These are phyloP conservation scores for Dryomyza anilis DNA, from an alignment of 2,888 invertebrate species.

Conservation along the genomic window DNA sequence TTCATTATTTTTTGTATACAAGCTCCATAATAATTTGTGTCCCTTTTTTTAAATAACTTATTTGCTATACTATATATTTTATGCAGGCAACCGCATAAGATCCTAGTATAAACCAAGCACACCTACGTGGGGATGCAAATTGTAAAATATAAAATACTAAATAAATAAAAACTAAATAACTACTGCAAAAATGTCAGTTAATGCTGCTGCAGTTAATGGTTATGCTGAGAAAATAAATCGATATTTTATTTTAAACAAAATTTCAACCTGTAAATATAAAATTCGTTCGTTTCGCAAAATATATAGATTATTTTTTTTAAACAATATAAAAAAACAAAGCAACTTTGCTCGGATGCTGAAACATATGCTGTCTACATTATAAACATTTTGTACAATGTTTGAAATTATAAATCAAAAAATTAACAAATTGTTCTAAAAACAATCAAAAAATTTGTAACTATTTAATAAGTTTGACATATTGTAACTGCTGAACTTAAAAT, in stretches of 20 bases:
- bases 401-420: not conserved
- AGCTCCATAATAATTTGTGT: not conserved
- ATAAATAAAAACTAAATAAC: no score
- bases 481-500: conserved; percentile 21
- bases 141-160: conserved; percentile 21
- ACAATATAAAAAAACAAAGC: conserved; percentile 13
- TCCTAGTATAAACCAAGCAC: conserved; percentile 38
- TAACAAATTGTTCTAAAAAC: not conserved
- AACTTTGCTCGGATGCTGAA: conserved; percentile 51
- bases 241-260: conserved; percentile 46
- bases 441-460: conserved; percentile 8
- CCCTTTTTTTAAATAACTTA: not conserved
- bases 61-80: no score
- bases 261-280: conserved; percentile 22
- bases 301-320: conserved; percentile 8
- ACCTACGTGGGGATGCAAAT: conserved; percentile 53
- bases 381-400: not conserved
- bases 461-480: conserved; percentile 36
- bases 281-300: conserved; percentile 40
- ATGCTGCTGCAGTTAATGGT: not conserved
- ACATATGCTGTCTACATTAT: conserved; percentile 46
- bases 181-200: no score
- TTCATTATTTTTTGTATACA: not conserved
- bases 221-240: conserved; percentile 37
- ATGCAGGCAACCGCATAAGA: not conserved